phyloP scores from a whole-genome alignment of 2,888 invertebrate genomes.

The Hydraecia micacea region DNA sequence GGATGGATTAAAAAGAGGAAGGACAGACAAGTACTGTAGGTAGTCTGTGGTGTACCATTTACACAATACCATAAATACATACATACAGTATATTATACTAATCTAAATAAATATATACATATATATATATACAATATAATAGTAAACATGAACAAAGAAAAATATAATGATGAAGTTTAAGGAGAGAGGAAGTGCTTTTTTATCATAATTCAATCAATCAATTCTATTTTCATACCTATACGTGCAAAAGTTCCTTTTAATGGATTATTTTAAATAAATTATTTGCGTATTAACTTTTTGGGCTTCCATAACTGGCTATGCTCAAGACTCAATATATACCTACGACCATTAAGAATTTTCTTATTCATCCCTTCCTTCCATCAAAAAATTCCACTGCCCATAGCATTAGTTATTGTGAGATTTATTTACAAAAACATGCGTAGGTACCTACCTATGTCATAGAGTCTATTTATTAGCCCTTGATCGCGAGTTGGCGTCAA shows the following conservation, averaged over 20 bases:
- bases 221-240: neutral
- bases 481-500: neutral
- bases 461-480: constrained; percentile 7
- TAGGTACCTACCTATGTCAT: neutral
- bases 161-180: too few relatives aligned
- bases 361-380: neutral
- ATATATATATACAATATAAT: too few relatives aligned
- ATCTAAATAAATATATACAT: too few relatives aligned
- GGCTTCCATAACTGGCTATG: neutral
- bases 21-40: too few relatives aligned
- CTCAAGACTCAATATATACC: neutral
- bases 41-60: too few relatives aligned
- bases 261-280: neutral
- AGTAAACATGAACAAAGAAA: too few relatives aligned
- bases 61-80: too few relatives aligned
- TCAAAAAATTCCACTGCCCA: neutral
- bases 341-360: neutral
- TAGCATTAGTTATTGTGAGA: neutral
- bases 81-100: too few relatives aligned
- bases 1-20: too few relatives aligned
- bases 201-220: too few relatives aligned
- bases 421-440: neutral
- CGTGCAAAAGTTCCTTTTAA: neutral
- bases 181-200: too few relatives aligned
- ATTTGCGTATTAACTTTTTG: neutral